Evolutionary conservation across 2,113 vertebrate genomes (phyloP), one percentile per base, ranked within the genome.

Genomic region (Burhinus oedicnemus): DNA sequence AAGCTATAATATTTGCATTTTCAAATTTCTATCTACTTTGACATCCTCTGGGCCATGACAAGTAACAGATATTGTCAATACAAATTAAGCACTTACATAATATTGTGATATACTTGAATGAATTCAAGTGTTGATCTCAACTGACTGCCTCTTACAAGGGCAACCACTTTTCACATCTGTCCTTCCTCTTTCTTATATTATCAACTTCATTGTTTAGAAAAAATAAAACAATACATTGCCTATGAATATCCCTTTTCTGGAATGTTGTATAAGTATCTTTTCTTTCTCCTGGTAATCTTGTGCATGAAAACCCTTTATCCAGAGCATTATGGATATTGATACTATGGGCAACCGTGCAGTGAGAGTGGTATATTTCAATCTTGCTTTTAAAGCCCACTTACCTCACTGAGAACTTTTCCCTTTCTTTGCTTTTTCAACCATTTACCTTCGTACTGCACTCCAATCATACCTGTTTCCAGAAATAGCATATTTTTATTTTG

Each of bases 31-130:
- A 69, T 60, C 52, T 96, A 40, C 21, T 83, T 95, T 94, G 65
- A 80, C 30, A 93, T 65, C 62, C 86, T 96, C 76, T 93, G 69
- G 93, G 71, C 94, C 79, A 92, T 62, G 80, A 95, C 87, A 96
- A 95, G 49, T 62, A 96, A 95, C 95, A 98, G 97, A 96, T 94
- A 89, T 85, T 96, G 36, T 96, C 96, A 97, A 87, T 91, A 96
- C 30, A 96, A 96, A 95, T 87, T 95, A 69, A 92, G 32, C 60
- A 62, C 66, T 96, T 96, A 65, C 15, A 83, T 78, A 92, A 94
- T 83, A 65, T 70, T 91, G 21, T 88, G 90, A 83, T 55, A 94
- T 81, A 95, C 52, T 84, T 95, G 76, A 96, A 26, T 83, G 40
- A 97, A 92, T 87, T 45, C 61, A 89, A 91, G 68, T 34, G 64